Percentiles rank a stretch among this genome's conserved stretches.
Evolutionary conservation across 2,888 invertebrate genomes (phyloP).

Genomic region (Scaptomyza caliginosa): DNA sequence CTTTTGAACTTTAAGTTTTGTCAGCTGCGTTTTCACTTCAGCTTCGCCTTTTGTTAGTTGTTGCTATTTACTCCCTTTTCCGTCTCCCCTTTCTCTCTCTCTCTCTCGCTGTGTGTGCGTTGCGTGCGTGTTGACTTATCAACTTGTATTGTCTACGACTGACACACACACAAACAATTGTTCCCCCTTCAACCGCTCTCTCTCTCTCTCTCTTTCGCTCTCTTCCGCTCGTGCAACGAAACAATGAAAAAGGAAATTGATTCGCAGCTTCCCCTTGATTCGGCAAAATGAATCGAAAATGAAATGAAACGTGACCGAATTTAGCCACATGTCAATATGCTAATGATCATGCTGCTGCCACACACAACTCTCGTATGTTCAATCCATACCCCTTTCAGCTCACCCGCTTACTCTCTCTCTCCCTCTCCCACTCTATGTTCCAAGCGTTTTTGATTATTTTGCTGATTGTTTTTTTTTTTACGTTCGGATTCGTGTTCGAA

Average conservation of each 20-base stretch:
- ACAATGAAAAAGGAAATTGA: conserved; percentile 63
- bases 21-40: conserved; percentile 43
- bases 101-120: not conserved
- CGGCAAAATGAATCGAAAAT: conserved; percentile 53
- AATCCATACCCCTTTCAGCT: not conserved
- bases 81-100: not conserved
- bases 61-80: no score
- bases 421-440: no score
- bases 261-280: conserved; percentile 41
- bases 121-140: conserved; percentile 49
- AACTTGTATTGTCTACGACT: conserved; percentile 38
- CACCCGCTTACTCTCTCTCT: not conserved
- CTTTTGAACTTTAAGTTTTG: conserved; percentile 52
- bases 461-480: conserved; percentile 39
- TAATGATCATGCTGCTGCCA: conserved; percentile 59
- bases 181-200: not conserved
- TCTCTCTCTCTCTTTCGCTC: not conserved
- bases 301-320: conserved; percentile 76
- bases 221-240: not conserved
- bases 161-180: conserved; percentile 13
- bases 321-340: conserved; percentile 78
- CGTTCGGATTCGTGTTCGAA: conserved; percentile 19
- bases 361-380: not conserved
- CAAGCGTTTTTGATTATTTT: conserved; percentile 29
- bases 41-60: conserved; percentile 7